phyloP scores from a whole-genome alignment of 1,140 invertebrate species.

The Aleiodes sp. region DNA sequence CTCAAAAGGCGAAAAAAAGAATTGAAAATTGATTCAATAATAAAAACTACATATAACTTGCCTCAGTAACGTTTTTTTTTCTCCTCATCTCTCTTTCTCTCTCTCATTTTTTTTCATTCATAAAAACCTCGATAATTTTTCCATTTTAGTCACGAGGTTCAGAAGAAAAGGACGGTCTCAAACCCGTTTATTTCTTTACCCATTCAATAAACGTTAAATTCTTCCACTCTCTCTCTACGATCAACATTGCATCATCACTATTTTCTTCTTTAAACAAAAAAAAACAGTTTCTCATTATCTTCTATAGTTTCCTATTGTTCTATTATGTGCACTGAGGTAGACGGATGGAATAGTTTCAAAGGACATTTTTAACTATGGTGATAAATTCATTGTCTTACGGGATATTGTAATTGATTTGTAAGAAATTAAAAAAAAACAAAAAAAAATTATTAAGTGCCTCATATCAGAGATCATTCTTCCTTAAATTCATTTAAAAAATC shows the following conservation, averaged over 20 bases:
- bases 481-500: conserved; percentile 25
- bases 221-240: background rate
- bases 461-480: background rate
- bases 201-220: background rate
- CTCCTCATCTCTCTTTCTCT: background rate
- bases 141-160: background rate
- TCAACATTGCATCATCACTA: conserved; percentile 23
- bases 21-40: background rate
- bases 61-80: background rate
- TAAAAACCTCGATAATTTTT: background rate
- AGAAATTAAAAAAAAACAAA: conserved; percentile 4
- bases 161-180: conserved; percentile 4
- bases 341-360: conserved; percentile 56
- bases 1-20: conserved; percentile 13
- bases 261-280: conserved; percentile 8
- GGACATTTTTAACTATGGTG: conserved; percentile 14
- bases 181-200: background rate
- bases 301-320: conserved; percentile 48
- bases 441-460: conserved; percentile 1
- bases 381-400: background rate
- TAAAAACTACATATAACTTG: background rate
- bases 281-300: conserved; percentile 37
- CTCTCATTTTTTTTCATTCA: background rate
- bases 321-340: conserved; percentile 63
- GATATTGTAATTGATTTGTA: background rate